Percentiles rank a stretch among this genome's conserved stretches.
Conservation (phyloP, 2,113 vertebrate genomes). For the Zapus hudsonius region DNA sequence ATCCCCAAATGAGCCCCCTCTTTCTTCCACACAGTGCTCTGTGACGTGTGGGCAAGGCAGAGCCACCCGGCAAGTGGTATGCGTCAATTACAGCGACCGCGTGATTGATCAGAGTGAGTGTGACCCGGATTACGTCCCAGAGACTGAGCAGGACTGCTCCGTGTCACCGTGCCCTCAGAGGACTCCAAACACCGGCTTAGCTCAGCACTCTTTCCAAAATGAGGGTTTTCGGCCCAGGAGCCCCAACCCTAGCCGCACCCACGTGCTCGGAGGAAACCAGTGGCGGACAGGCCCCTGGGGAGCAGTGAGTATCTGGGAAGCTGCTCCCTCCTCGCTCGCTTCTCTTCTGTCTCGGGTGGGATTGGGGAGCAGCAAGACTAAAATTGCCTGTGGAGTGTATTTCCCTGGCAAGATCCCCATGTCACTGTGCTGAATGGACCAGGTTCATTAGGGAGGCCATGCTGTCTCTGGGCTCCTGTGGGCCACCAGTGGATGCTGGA, state of each 20-base stretch:
- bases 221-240: conserved; percentile 85
- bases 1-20: conserved; percentile 20
- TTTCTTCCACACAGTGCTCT: conserved; percentile 89
- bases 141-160: conserved; percentile 93
- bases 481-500: too few relatives aligned
- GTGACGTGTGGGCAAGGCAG: conserved; percentile 97
- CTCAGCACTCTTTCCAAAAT: conserved; percentile 84
- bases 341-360: background rate
- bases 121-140: conserved; percentile 92
- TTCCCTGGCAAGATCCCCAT: background rate
- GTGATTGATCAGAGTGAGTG: conserved; percentile 92
- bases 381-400: fast-evolving
- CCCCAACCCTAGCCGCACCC: conserved; percentile 80
- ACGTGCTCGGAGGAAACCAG: conserved; percentile 88
- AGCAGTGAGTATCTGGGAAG: conserved; percentile 89
- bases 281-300: conserved; percentile 99
- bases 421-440: background rate
- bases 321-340: background rate
- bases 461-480: background rate
- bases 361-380: background rate
- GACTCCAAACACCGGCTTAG: conserved; percentile 85
- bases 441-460: background rate
- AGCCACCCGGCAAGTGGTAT: conserved; percentile 93
- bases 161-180: conserved; percentile 93
- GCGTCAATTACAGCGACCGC: conserved; percentile 94